Evolutionary conservation across 2,113 vertebrate species (phyloP), one percentile per base, ranked within the genome.

Genomic region (Odontesthes bonariensis): DNA sequence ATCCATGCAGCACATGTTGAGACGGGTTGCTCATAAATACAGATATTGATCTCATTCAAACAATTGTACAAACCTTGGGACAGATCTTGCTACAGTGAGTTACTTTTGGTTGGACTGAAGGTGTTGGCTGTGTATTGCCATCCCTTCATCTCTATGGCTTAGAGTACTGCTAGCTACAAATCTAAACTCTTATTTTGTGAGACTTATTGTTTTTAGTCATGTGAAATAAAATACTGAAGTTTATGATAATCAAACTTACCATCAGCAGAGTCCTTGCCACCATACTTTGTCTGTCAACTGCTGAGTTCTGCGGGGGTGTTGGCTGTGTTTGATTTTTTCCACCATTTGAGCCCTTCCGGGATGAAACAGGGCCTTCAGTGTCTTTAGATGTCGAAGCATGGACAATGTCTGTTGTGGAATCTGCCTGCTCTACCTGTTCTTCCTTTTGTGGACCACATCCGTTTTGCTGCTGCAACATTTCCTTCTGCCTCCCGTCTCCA

Each of bases 201-300:
- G 7, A 38, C 7, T 38, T 38, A 10, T 7, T 38, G 5, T 38
- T 38, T 38, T 38, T 38, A 10, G 35, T 38, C 35, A 38, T 38
- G 35, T 38, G 35, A 38, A 2, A 38, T 38, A 38, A 38, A 38
- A 2, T 38, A 38, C 35, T 38, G 35, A 38, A 38, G 5, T 38
- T 10, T 38, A 10, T 10, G 10, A 53, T 11, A 46, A 4, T 46
- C 20, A 27, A 33, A 47, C 70, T 84, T 69, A 86, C 86, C 88
- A 85, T 81, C 2, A 87, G 69, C 58, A 88, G 38, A 1, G 79
- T 90, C 65, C 68, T 84, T 52, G 87, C 71, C 16, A 78, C 81
- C 78, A 82, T 22, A 63, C 69, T 81, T 58, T 89, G 89, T 59
- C 78, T 72, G 23, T 92, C 91, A 16, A 77, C 61, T 0, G 60